Evolutionary conservation across 2,113 vertebrate genomes (phyloP), one percentile per base, ranked within the genome.

Genomic region (Hyla sarda): DNA sequence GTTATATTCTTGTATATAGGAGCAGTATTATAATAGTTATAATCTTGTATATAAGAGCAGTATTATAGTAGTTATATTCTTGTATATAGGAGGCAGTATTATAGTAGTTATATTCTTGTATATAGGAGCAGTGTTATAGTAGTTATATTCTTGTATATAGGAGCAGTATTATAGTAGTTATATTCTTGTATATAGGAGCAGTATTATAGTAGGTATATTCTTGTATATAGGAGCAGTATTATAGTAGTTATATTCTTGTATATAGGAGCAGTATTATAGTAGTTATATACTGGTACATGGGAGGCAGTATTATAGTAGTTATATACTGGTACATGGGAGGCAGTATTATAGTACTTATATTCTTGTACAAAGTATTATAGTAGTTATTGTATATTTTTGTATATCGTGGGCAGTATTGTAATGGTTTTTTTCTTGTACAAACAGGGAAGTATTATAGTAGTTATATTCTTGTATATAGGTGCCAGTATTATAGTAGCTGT

Each of bases 221-320:
- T 67, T 67, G 62, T 32, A 67, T 2, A 32, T 67, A 34, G 62
- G 62, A 5, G 30, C 30, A 67, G 30, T 67, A 67, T 67, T 67
- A 32, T 67, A 74, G 45, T 74, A 74, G 34, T 45, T 74, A 74
- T 74, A 74, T 74, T 74, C 72, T 47, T 67, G 45, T 74, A 74
- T 4, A 74, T 45, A 2, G 69, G 14, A 8, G 62, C 3, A 67
- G 62, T 67, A 67, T 67, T 32, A 67, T 67, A 67, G 62, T 67
- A 32, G 62, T 32, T 67, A 48, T 67, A 48, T 48, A 8, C 47
- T 10, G 5, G 47, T 41, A 48, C 2, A 48, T 48, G 2, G 47
- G 47, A 13, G n/a, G 47, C 47, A 48, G 47, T 48, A 48, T 48
- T 48, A 12, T 48, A 48, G 47, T 48, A 48, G 47, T 48, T 48